Evolutionary conservation across 1,140 invertebrate species (phyloP).

Genomic region (Mycetomoellerius zeteki): DNA sequence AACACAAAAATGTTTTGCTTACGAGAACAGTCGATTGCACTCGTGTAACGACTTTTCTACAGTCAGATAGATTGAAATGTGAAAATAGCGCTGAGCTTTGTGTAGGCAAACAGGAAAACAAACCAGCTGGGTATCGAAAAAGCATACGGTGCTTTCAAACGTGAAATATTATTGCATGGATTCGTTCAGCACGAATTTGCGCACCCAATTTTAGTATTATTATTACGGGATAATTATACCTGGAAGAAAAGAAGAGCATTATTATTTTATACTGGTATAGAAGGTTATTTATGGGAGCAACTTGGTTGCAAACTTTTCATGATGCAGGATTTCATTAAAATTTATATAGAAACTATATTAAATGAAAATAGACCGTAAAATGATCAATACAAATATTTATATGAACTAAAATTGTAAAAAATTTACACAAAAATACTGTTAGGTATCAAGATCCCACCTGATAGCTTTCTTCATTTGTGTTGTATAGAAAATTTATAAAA

Average conservation of each 20-base stretch:
- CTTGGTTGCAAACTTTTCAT: background rate
- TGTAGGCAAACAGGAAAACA: constrained; percentile 65
- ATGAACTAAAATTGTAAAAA: too few species aligned
- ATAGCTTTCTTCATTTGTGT: too few species aligned
- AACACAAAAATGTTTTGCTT: constrained; percentile 60
- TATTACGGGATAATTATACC: constrained; percentile 31
- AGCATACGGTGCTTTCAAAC: constrained; percentile 60
- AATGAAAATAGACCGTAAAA: too few species aligned
- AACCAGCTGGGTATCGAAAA: constrained; percentile 58
- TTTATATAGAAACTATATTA: background rate
- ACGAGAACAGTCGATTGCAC: constrained; percentile 60
- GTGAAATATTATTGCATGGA: constrained; percentile 61
- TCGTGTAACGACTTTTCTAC: constrained; percentile 58
- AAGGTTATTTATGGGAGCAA: constrained; percentile 6
- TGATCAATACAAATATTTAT: too few species aligned
- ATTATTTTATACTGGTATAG: constrained; percentile 27
- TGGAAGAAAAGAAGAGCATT: constrained; percentile 15
- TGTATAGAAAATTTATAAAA: background rate
- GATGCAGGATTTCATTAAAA: background rate
- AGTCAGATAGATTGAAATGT: constrained; percentile 62
- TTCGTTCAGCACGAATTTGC: constrained; percentile 48
- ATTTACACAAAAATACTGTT: too few species aligned
- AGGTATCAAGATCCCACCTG: too few species aligned
- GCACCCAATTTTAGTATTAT: constrained; percentile 50
- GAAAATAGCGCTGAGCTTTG: constrained; percentile 60